Evolutionary conservation across 1,140 invertebrate genomes (phyloP).

Genomic region (Andrena cerasifolii): DNA sequence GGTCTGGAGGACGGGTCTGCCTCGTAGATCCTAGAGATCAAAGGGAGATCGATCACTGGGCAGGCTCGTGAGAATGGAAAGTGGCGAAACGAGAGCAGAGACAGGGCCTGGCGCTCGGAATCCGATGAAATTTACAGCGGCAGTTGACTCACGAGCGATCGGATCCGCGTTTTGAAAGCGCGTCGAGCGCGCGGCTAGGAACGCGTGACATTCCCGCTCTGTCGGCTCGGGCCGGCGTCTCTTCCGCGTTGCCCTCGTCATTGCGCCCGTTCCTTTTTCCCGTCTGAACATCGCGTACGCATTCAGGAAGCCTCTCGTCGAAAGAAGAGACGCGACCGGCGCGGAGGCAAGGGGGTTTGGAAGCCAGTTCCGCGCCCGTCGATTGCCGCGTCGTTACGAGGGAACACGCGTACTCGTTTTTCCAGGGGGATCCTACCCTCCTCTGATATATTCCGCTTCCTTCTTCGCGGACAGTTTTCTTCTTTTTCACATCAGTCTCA

Average conservation of each 20-base stretch:
- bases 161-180: not conserved
- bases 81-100: slow-evolving; percentile 32
- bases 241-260: not conserved
- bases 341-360: not conserved
- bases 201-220: not conserved
- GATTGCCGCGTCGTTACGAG: no score
- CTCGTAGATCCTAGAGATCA: no score
- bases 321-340: not conserved
- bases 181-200: not conserved
- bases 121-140: no score
- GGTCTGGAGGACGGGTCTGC: no score
- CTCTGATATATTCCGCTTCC: no score
- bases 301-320: not conserved
- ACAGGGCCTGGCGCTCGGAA: not conserved
- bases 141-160: not conserved
- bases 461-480: no score
- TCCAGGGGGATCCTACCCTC: no score
- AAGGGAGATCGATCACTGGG: no score
- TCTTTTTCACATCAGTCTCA: no score
- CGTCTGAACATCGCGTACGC: not conserved
- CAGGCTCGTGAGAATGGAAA: slow-evolving; percentile 15
- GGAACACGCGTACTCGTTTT: no score
- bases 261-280: not conserved
- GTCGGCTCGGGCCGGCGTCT: not conserved
- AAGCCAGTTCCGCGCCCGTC: no score